phyloP scores from a whole-genome alignment of 1,140 invertebrate species.

The Chelonus insularis region DNA sequence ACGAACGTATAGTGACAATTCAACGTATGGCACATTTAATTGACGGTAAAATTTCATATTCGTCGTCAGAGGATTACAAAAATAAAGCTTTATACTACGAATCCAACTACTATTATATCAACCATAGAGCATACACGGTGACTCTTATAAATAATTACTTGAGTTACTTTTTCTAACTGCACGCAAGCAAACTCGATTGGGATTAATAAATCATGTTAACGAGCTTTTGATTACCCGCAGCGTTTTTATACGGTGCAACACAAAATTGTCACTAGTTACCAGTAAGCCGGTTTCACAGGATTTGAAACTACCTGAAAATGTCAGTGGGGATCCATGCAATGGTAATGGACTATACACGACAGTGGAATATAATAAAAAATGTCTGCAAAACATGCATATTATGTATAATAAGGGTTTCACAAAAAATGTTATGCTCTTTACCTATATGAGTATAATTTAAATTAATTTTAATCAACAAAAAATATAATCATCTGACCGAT shows the following conservation, averaged over 20 bases:
- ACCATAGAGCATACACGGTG: background rate
- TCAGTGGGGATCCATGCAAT: conserved; percentile 12
- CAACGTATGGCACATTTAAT: no score
- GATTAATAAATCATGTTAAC: conserved; percentile 53
- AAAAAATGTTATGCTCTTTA: no score
- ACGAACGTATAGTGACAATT: background rate
- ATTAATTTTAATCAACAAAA: no score
- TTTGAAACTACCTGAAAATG: conserved; percentile 9
- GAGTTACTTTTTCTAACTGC: conserved; percentile 28
- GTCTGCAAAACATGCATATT: background rate
- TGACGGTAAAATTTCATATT: no score
- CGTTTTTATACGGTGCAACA: conserved; percentile 31
- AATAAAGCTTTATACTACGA: no score
- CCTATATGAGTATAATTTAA: no score
- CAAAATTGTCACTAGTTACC: conserved; percentile 43
- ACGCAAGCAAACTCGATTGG: conserved; percentile 27
- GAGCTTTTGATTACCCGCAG: conserved; percentile 50
- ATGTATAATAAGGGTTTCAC: background rate
- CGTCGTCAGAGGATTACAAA: background rate
- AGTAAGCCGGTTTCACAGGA: conserved; percentile 17
- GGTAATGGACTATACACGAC: background rate
- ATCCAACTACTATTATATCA: no score
- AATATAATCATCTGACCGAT: no score
- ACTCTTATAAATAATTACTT: conserved; percentile 22
- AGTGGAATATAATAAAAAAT: background rate